These are phyloP conservation scores for Myiotriccus ornatus DNA, from an alignment of 2,797 vertebrate species.

Conservation along the genomic window DNA sequence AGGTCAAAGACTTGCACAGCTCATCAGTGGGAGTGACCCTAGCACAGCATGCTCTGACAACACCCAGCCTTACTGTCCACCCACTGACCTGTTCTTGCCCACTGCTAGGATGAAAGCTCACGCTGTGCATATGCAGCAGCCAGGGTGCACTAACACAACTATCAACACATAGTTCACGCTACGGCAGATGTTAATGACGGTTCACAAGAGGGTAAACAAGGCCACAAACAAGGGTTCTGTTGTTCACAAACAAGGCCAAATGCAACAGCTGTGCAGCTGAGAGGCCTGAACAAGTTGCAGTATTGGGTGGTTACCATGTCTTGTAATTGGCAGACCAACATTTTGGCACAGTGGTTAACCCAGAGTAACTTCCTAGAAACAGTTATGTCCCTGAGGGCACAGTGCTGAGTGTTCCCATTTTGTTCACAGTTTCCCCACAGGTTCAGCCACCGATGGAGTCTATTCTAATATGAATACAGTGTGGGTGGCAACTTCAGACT, in stretches of 20 bases:
- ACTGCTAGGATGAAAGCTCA: background rate
- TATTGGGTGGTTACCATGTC: background rate
- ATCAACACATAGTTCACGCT: background rate
- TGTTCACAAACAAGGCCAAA: background rate
- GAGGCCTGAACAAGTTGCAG: fast-evolving
- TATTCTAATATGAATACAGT: fast-evolving
- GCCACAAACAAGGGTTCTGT: too few species aligned
- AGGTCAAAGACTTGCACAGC: background rate
- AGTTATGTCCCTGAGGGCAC: fast-evolving
- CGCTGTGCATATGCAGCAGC: background rate
- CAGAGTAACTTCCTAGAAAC: background rate
- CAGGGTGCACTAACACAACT: background rate
- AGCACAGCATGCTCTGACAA: background rate
- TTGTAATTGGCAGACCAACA: background rate
- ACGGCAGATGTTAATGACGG: background rate
- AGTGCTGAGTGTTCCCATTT: background rate
- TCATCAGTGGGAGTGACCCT: background rate
- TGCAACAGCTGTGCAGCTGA: background rate
- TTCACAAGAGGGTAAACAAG: background rate
- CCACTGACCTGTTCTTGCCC: background rate
- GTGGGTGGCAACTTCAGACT: background rate
- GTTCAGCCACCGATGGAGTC: background rate
- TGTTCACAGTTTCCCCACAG: background rate
- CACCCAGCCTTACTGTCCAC: background rate
- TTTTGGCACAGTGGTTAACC: background rate